A percentile compares a stretch with the other conserved stretches of the same genome.
Evolutionary conservation across 2,797 vertebrate species (phyloP).

Genomic region (Myoxocephalus aenaeus): DNA sequence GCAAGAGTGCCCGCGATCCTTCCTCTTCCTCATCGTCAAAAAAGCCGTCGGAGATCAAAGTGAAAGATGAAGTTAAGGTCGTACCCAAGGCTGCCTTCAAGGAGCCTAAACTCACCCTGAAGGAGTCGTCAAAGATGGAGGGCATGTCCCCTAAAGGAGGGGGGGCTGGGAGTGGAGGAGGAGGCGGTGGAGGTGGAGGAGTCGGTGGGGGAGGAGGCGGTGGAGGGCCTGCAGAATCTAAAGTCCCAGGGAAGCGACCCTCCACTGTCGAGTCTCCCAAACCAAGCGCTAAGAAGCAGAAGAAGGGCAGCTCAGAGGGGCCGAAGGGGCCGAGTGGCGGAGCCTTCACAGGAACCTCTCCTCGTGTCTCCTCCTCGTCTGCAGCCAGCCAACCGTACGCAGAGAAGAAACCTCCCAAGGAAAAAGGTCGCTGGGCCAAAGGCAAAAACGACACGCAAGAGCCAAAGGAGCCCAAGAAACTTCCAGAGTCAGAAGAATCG

Average conservation of each 20-base stretch:
- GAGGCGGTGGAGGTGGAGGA: conserved; percentile 80
- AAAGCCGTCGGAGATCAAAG: conserved; percentile 92
- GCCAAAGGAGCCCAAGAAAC: conserved; percentile 91
- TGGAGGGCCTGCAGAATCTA: conserved; percentile 81
- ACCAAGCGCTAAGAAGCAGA: conserved; percentile 94
- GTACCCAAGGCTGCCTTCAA: conserved; percentile 96
- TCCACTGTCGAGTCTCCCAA: conserved; percentile 93
- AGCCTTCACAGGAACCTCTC: conserved; percentile 86
- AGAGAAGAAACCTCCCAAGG: conserved; percentile 93
- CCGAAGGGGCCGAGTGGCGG: conserved; percentile 77
- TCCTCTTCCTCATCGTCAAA: conserved; percentile 84
- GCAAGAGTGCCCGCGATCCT: conserved; percentile 86
- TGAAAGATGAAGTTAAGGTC: conserved; percentile 93
- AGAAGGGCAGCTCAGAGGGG: conserved; percentile 93
- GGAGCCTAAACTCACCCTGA: conserved; percentile 96
- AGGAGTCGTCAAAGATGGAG: conserved; percentile 95
- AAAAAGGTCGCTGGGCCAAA: conserved; percentile 90
- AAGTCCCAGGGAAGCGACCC: conserved; percentile 93
- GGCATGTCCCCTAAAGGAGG: conserved; percentile 95
- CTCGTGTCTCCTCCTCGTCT: conserved; percentile 85
- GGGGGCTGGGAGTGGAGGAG: conserved; percentile 81
- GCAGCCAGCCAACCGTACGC: conserved; percentile 75
- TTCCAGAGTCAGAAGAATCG: conserved; percentile 92
- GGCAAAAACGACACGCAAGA: conserved; percentile 89
- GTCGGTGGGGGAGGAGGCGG: conserved; percentile 66